These are phyloP conservation scores for Apteryx owenii DNA, from an alignment of 2,113 vertebrate genomes.

Conservation along the genomic window DNA sequence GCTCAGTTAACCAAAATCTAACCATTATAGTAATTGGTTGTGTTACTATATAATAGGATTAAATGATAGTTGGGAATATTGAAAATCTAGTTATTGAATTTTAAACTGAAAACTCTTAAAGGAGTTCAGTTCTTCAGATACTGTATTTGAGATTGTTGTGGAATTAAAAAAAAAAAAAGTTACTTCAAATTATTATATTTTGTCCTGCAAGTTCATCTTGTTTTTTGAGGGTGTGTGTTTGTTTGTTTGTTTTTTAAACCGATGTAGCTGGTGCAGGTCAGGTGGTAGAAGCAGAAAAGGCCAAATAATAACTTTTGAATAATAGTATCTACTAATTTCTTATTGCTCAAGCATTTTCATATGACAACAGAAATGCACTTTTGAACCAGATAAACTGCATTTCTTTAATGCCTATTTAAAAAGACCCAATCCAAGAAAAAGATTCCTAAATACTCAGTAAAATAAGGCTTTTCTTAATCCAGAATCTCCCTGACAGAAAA, in stretches of 20 bases:
- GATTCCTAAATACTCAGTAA: background rate
- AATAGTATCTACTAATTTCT: background rate
- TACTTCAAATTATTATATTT: background rate
- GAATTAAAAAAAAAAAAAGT: background rate
- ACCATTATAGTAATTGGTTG: background rate
- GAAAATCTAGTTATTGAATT: background rate
- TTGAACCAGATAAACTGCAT: background rate
- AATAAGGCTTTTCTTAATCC: background rate
- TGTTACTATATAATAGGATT: background rate
- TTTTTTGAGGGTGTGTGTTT: background rate
- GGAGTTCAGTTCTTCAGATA: background rate
- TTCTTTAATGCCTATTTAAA: background rate
- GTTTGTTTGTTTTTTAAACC: no score
- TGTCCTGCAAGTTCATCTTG: background rate
- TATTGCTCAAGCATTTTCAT: background rate
- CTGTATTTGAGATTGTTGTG: background rate
- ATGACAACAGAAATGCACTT: background rate
- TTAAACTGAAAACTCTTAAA: background rate
- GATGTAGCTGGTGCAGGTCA: background rate
- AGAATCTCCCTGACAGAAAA: background rate
- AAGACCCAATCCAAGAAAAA: background rate
- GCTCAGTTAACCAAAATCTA: background rate
- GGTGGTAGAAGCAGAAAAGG: background rate
- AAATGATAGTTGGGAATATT: background rate
- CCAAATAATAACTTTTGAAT: background rate